Percentiles rank a stretch among this genome's conserved stretches.
These are phyloP conservation scores for Chrysogorgia sp. DNA, from an alignment of 92 coral and sea anemone genomes.

Conservation along the genomic window DNA sequence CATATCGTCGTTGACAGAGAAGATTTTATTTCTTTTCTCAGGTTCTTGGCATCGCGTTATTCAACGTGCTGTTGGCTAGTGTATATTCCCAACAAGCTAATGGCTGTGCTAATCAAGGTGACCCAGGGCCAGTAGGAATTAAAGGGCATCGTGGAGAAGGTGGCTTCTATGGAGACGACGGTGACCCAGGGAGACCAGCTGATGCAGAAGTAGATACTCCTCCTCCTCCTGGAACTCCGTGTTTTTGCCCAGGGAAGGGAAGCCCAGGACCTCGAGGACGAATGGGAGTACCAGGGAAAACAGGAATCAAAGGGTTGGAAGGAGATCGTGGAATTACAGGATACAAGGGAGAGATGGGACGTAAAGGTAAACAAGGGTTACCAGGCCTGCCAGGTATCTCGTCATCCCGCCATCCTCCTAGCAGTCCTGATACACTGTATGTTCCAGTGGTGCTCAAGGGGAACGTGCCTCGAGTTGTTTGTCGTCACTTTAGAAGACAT, in stretches of 20 bases:
- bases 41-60: too few species aligned
- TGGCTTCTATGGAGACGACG: not conserved
- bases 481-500: constrained; percentile 35
- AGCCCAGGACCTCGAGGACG: not conserved
- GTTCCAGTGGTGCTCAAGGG: constrained; percentile 7
- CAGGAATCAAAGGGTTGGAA: constrained; percentile 17
- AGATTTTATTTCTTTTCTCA: too few species aligned
- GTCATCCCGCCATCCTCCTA: too few species aligned
- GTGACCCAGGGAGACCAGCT: not conserved
- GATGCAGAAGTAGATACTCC: not conserved
- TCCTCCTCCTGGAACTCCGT: not conserved
- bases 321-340: too few species aligned
- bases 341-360: constrained; percentile 5
- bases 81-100: too few species aligned
- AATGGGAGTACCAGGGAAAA: not conserved
- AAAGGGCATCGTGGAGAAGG: too few species aligned
- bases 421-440: too few species aligned
- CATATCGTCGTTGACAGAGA: too few species aligned
- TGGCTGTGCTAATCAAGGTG: too few species aligned
- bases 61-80: too few species aligned
- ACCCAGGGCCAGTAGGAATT: not conserved
- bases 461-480: constrained; percentile 23
- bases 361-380: not conserved
- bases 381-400: too few species aligned
- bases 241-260: not conserved